phyloP scores from a whole-genome alignment of 2,797 vertebrate species.

The Taenioides sp. region DNA sequence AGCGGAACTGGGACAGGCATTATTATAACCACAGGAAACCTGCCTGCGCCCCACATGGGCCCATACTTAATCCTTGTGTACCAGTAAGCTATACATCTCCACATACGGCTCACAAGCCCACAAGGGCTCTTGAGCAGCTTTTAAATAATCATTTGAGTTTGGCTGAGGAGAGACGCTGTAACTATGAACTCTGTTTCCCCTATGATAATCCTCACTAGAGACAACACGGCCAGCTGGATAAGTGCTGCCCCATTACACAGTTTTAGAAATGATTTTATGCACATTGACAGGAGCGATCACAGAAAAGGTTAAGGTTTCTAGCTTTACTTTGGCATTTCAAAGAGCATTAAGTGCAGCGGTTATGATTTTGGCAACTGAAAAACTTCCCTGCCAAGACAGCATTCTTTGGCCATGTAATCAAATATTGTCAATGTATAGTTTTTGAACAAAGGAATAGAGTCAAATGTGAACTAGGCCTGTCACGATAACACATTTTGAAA shows the following conservation, averaged over 20 bases:
- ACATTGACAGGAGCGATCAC: not conserved
- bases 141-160: conserved; percentile 24
- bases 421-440: not conserved
- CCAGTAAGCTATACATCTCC: not conserved
- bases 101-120: no score
- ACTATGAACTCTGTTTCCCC: conserved; percentile 14
- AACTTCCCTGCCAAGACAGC: not conserved
- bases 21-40: not conserved
- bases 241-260: not conserved
- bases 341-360: not conserved
- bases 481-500: no score
- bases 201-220: conserved; percentile 39
- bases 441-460: not conserved
- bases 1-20: not conserved
- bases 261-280: conserved; percentile 12
- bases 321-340: not conserved
- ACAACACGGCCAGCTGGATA: conserved; percentile 16
- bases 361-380: not conserved
- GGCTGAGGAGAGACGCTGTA: conserved; percentile 27
- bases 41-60: not conserved
- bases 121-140: conserved; percentile 18
- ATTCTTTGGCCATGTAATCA: not conserved
- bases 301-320: conserved; percentile 1
- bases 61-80: not conserved
- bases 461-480: not conserved